These are phyloP conservation scores for Cololabis saira DNA, from an alignment of 2,113 vertebrate species.

Conservation along the genomic window DNA sequence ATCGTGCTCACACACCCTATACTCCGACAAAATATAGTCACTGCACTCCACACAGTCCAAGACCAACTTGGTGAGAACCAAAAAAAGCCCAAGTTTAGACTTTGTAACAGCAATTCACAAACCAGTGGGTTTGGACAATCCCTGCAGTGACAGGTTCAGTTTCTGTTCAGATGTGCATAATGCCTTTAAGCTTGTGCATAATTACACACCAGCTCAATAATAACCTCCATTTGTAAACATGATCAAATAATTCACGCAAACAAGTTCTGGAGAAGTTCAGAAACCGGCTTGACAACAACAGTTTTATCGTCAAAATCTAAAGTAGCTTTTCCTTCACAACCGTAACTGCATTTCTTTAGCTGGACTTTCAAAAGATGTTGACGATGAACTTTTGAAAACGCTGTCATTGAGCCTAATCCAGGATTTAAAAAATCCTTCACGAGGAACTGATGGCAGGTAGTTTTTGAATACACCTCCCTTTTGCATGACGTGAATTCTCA, in stretches of 20 bases:
- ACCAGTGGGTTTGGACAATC: too few species aligned
- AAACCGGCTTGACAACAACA: constrained; percentile 4
- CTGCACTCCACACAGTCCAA: too few species aligned
- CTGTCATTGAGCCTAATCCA: constrained; percentile 65
- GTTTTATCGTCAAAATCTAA: not conserved
- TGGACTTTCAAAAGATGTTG: constrained; percentile 24
- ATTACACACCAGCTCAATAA: not conserved
- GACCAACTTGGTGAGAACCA: too few species aligned
- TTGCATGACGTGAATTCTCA: constrained; percentile 45
- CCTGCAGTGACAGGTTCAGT: too few species aligned
- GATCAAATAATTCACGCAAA: not conserved
- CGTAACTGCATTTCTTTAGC: constrained; percentile 18
- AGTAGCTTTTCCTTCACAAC: not conserved
- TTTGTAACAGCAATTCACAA: not conserved
- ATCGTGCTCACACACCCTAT: too few species aligned
- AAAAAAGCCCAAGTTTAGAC: too few species aligned
- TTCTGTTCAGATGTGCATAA: not conserved
- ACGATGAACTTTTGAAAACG: constrained; percentile 30
- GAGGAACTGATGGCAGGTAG: constrained; percentile 4
- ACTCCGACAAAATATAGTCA: too few species aligned
- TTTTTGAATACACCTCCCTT: constrained; percentile 36
- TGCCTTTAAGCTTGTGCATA: not conserved
- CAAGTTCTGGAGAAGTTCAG: not conserved
- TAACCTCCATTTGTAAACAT: not conserved
- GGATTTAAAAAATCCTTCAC: constrained; percentile 31